Conservation (phyloP, 2,113 vertebrate species). For the Vidua macroura region DNA sequence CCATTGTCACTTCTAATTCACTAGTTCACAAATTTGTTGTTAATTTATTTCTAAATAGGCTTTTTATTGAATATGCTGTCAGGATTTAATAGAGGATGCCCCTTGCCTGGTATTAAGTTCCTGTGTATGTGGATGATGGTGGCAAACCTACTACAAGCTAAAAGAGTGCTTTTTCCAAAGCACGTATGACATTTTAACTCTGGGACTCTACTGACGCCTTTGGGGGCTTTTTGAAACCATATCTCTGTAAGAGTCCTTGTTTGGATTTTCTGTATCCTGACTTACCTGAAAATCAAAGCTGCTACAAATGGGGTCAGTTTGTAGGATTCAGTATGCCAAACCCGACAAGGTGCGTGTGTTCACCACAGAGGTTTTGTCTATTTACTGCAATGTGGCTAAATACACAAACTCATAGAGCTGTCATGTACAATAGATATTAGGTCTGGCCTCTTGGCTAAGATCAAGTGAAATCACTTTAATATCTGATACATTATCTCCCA, state of each 20-base stretch:
- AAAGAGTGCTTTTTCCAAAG: background rate
- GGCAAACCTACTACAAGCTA: background rate
- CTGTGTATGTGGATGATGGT: background rate
- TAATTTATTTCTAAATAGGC: conserved; percentile 71
- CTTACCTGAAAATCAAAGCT: conserved; percentile 34
- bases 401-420: background rate
- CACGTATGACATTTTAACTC: background rate
- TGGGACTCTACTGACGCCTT: background rate
- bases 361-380: background rate
- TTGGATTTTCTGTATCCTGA: background rate
- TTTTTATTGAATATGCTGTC: conserved; percentile 57
- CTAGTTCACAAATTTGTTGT: conserved; percentile 30
- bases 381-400: background rate
- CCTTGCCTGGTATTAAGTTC: background rate
- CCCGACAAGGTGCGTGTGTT: background rate
- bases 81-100: conserved; percentile 41
- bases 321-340: background rate
- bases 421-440: background rate
- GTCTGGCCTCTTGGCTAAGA: conserved; percentile 14
- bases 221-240: conserved; percentile 4
- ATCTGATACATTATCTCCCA: background rate
- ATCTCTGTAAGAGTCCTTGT: background rate
- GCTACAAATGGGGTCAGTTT: background rate
- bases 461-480: conserved; percentile 33
- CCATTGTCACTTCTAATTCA: conserved; percentile 42